These are phyloP conservation scores for Parnassius glacialis DNA, from an alignment of 2,888 invertebrate genomes.

Conservation along the genomic window DNA sequence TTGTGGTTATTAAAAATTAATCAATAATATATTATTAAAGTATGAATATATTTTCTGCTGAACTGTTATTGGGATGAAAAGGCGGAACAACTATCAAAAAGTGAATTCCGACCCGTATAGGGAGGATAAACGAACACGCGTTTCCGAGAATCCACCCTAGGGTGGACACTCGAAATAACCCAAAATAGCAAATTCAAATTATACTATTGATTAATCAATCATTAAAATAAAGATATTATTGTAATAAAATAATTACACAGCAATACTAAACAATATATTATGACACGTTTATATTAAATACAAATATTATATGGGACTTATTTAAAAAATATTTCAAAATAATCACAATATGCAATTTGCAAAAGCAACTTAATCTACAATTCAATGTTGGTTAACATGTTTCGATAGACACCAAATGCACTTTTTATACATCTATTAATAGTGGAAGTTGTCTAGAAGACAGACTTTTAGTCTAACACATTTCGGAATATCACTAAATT, in stretches of 20 bases:
- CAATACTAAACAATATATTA: constrained; percentile 17
- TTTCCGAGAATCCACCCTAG: too few relatives aligned
- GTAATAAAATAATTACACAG: constrained; percentile 7
- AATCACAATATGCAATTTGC: constrained; percentile 16
- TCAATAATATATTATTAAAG: too few relatives aligned
- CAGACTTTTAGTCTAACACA: too few relatives aligned
- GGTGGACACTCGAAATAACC: too few relatives aligned
- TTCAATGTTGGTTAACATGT: background rate
- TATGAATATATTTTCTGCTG: too few relatives aligned
- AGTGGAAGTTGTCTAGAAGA: too few relatives aligned
- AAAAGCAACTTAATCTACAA: constrained; percentile 4
- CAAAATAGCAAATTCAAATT: too few relatives aligned
- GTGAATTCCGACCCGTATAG: too few relatives aligned
- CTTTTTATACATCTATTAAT: background rate
- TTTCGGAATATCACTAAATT: constrained; percentile 7
- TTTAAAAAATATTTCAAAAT: constrained; percentile 4
- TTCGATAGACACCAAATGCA: background rate
- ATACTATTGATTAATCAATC: background rate
- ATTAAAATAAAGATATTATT: constrained; percentile 1
- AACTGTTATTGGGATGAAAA: too few relatives aligned
- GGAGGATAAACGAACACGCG: too few relatives aligned
- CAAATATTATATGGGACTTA: background rate
- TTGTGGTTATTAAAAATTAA: too few relatives aligned
- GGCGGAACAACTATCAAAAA: too few relatives aligned
- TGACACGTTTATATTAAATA: constrained; percentile 17